phyloP scores from a whole-genome alignment of 2,797 vertebrate species.

The Centropyge bicolor region DNA sequence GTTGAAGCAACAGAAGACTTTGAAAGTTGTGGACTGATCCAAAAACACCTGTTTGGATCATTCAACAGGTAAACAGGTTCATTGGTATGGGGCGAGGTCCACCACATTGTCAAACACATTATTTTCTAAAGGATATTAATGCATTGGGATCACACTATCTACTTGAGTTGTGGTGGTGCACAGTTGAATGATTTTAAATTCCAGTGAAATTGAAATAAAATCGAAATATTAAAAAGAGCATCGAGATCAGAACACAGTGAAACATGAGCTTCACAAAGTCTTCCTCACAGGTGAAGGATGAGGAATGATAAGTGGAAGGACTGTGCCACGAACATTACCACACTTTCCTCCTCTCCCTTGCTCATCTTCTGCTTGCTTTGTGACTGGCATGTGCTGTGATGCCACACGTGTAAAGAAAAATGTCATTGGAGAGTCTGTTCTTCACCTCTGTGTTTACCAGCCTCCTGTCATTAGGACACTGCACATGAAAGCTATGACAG shows the following conservation, averaged over 20 bases:
- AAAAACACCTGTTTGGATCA: no score
- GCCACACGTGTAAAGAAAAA: conserved; percentile 40
- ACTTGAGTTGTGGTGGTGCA: not conserved
- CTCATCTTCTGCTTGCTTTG: conserved; percentile 20
- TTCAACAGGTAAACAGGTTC: no score
- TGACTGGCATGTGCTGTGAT: conserved; percentile 46
- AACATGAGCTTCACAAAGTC: not conserved
- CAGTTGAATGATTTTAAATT: not conserved
- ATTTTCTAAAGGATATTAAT: no score
- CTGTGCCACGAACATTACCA: not conserved
- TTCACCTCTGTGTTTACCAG: conserved; percentile 63
- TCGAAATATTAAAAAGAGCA: not conserved
- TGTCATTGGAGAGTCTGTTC: conserved; percentile 41
- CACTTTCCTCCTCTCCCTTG: not conserved
- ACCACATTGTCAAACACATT: no score
- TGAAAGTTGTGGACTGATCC: no score
- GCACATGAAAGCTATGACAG: conserved; percentile 58
- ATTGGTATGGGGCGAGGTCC: no score
- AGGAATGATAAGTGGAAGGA: not conserved
- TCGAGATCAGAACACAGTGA: not conserved
- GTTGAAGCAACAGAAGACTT: no score
- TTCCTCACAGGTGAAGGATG: not conserved
- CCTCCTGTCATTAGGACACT: conserved; percentile 57
- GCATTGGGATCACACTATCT: not conserved
- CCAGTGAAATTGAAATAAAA: not conserved